Evolutionary conservation across 2,888 invertebrate species (phyloP).

Genomic region (Sympetrum striolatum): DNA sequence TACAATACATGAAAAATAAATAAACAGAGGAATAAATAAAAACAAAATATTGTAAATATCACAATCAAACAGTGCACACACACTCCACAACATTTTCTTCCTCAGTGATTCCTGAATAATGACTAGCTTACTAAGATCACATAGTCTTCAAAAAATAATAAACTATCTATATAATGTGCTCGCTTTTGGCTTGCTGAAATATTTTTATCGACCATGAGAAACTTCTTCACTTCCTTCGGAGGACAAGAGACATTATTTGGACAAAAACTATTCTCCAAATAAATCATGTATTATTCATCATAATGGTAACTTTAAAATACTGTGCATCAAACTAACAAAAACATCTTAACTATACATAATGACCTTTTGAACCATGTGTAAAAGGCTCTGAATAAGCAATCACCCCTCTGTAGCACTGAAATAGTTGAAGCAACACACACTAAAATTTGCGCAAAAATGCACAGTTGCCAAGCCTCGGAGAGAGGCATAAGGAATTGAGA

Average conservation of each 20-base stretch:
- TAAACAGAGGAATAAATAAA: slow-evolving; percentile 15
- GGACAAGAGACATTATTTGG: not conserved
- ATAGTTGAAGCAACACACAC: not conserved
- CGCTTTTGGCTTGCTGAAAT: not conserved
- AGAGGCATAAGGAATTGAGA: not conserved
- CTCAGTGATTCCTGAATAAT: slow-evolving; percentile 28
- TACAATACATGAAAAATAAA: slow-evolving; percentile 16
- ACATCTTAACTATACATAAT: not conserved
- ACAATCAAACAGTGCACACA: slow-evolving; percentile 40
- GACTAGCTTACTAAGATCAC: slow-evolving; percentile 26
- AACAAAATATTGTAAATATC: slow-evolving; percentile 35
- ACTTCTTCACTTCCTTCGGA: not conserved
- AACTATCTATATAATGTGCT: slow-evolving; percentile 23
- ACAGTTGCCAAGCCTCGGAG: not conserved
- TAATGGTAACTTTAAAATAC: slow-evolving; percentile 23
- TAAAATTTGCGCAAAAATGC: slow-evolving; percentile 19
- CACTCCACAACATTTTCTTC: slow-evolving; percentile 27
- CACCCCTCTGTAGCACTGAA: not conserved
- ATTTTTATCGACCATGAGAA: not conserved
- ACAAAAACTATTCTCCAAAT: not conserved
- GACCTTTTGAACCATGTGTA: not conserved
- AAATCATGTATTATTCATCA: not conserved
- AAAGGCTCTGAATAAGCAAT: not conserved
- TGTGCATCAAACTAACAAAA: not conserved
- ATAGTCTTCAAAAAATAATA: slow-evolving; percentile 30